Evolutionary conservation across 1,140 invertebrate genomes (phyloP).

Genomic region (Venustaconcha ellipsiformis): DNA sequence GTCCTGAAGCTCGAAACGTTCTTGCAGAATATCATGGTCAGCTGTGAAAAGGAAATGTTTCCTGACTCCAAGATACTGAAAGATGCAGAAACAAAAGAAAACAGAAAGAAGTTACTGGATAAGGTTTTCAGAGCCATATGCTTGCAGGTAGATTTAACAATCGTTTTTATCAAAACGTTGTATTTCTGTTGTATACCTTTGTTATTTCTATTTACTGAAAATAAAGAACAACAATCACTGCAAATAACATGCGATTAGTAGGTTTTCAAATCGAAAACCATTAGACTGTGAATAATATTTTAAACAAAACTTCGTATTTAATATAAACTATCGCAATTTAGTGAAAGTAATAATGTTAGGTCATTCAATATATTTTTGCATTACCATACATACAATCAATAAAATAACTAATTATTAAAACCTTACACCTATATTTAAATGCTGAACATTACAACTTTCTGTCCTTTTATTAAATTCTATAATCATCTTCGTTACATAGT

Average conservation of each 20-base stretch:
- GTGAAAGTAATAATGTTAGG: too few relatives aligned
- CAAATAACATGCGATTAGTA: background rate
- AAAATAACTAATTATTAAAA: too few relatives aligned
- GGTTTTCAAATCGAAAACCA: background rate
- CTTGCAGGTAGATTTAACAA: constrained; percentile 74
- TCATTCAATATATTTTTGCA: too few relatives aligned
- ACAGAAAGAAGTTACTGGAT: constrained; percentile 93
- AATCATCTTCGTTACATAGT: too few relatives aligned
- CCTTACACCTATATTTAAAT: too few relatives aligned
- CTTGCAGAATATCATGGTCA: constrained; percentile 85
- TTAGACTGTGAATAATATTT: too few relatives aligned
- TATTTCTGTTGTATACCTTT: background rate
- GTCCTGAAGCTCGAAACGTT: constrained; percentile 90
- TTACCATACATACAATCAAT: too few relatives aligned
- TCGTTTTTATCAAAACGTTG: too few relatives aligned
- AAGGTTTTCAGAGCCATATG: constrained; percentile 99
- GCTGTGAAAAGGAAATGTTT: constrained; percentile 76
- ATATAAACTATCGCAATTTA: too few relatives aligned
- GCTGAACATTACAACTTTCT: too few relatives aligned
- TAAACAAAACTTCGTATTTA: too few relatives aligned
- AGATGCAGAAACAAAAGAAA: constrained; percentile 95
- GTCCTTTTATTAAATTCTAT: too few relatives aligned
- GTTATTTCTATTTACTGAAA: background rate
- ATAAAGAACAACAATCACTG: background rate
- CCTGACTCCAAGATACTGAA: constrained; percentile 87